Conservation (phyloP, 37 sponge, comb jelly and placozoan species). For the Mnemiopsis leidyi region DNA sequence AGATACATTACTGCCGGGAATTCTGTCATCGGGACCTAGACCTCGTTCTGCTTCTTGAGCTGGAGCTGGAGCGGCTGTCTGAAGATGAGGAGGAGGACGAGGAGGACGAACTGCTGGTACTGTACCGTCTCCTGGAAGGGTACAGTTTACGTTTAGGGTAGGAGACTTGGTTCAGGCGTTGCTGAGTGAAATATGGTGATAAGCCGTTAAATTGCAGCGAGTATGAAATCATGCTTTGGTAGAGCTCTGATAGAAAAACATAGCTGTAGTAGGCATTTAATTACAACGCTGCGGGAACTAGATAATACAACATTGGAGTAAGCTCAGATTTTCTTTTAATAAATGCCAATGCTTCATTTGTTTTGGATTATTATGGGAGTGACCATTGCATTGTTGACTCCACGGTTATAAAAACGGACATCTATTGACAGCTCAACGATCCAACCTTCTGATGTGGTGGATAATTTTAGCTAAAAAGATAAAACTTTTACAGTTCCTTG, state of each 20-base stretch:
- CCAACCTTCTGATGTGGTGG: too few species aligned
- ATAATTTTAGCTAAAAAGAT: too few species aligned
- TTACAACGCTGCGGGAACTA: background rate
- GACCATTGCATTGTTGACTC: too few species aligned
- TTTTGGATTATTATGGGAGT: too few species aligned
- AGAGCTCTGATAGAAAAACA: background rate
- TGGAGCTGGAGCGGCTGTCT: background rate
- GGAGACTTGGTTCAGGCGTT: background rate
- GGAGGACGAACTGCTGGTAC: constrained; percentile 35
- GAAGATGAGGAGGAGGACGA: constrained; percentile 15
- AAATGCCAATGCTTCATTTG: background rate
- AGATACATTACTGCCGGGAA: too few species aligned
- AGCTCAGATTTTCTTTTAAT: background rate
- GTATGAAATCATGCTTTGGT: background rate
- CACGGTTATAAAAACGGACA: too few species aligned
- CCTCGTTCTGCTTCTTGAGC: background rate
- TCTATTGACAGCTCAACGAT: too few species aligned
- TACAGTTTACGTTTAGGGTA: background rate
- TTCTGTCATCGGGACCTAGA: background rate
- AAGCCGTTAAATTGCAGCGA: background rate
- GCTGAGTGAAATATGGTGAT: background rate
- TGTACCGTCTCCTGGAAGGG: background rate
- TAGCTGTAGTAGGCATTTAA: background rate
- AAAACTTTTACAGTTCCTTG: too few species aligned
- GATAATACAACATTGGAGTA: background rate